Evolutionary conservation across 2,797 vertebrate species (phyloP), one percentile per base, ranked within the genome.

Genomic region (Hippopotamyrus pictus): DNA sequence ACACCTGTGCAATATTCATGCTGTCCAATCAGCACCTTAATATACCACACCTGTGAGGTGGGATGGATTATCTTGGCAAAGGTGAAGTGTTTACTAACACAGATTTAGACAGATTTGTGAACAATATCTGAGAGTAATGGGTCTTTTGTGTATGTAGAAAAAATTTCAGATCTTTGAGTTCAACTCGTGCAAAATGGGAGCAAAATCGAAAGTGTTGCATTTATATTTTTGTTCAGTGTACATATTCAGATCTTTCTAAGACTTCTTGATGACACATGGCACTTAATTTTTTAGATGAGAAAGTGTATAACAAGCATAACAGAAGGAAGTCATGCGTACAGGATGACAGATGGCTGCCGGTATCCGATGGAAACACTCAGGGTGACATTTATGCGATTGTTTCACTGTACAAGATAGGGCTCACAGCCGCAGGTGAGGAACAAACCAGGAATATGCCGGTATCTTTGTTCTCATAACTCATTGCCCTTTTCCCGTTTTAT

Each of bases 381-480:
- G 41, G 37, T 44, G 73, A 79, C 73, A 33, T 73, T 44, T 44
- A 44, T 79, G 73, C 6, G 41, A 79, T 79, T 79, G 73, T 50
- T 84, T 50, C 51, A 57, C 54, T 48, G 44, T 65, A 59, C 62
- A 59, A 57, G 54, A 44, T 25, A 12, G 59, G 57, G 57, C 19
- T 25, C 37, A 65, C 84, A 86, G n/a, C 44, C 3, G 12, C 57
- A 44, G 84, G 84, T 89, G 84, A 87, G 84, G 53, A 89, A 76
- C 59, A 54, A 37, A 89, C 29, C 50, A 33, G 89, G 62, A 73
- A 73, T 50, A n/a, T 54, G 48, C 48, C 37, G 25, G 76, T 86
- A 69, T 57, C 53, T 29, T 62, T 86, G 54, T 51, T 86, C 82
- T 89, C 59, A 85, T 69, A 89, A 89, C 88, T 76, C 83, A 86